A percentile compares a stretch with the other conserved stretches of the same genome.
Evolutionary conservation across 2,888 invertebrate genomes (phyloP).

Genomic region (Catonia carolina): DNA sequence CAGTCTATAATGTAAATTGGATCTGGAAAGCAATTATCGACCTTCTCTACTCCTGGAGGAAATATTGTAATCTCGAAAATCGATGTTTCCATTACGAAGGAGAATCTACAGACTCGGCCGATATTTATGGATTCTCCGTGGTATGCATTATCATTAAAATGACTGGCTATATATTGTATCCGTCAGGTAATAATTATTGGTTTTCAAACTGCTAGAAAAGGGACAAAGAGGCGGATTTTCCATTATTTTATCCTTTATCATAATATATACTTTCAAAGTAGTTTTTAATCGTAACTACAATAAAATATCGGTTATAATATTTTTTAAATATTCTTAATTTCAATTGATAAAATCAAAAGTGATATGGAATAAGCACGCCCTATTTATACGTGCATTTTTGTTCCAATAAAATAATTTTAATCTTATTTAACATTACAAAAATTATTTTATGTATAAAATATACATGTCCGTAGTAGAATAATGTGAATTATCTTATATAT

Average conservation of each 20-base stretch:
- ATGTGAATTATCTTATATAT: too few species aligned
- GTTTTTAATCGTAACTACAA: too few species aligned
- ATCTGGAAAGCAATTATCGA: slow-evolving; percentile 20
- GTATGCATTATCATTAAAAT: slow-evolving; percentile 20
- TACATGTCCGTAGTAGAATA: too few species aligned
- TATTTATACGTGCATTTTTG: too few species aligned
- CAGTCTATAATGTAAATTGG: slow-evolving; percentile 11
- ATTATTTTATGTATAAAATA: too few species aligned
- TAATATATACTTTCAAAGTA: slow-evolving; percentile 3
- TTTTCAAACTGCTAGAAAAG: slow-evolving; percentile 16
- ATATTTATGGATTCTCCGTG: slow-evolving; percentile 20
- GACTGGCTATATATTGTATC: slow-evolving; percentile 18
- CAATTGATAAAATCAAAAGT: too few species aligned
- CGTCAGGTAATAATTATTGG: slow-evolving; percentile 18
- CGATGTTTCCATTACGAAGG: slow-evolving; percentile 10
- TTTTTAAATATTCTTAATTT: too few species aligned
- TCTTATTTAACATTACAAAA: too few species aligned
- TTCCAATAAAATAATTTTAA: too few species aligned
- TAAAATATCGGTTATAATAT: too few species aligned
- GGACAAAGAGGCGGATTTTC: slow-evolving; percentile 18
- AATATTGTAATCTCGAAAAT: slow-evolving; percentile 14
- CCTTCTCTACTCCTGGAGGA: slow-evolving; percentile 8
- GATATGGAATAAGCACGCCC: too few species aligned
- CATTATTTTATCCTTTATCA: slow-evolving; percentile 20
- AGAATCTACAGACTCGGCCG: neutral